Conservation (phyloP, 2,888 invertebrate species). For the Zygothrica quintamaculata region DNA sequence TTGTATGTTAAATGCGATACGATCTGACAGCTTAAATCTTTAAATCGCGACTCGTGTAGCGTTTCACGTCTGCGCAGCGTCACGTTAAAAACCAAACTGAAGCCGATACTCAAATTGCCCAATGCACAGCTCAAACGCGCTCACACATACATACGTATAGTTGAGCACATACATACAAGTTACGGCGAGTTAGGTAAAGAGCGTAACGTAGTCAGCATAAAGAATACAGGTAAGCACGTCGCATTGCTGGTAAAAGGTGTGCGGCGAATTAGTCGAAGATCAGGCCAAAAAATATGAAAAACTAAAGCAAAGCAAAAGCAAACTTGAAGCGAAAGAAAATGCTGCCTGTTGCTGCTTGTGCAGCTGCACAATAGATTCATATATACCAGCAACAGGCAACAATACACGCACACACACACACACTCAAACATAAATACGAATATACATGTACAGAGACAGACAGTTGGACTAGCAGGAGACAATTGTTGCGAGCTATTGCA, state of each 20-base stretch:
- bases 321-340: constrained; percentile 30
- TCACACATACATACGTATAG: constrained; percentile 7
- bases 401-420: constrained; percentile 16
- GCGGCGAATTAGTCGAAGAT: constrained; percentile 63
- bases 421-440: constrained; percentile 1
- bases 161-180: constrained; percentile 22
- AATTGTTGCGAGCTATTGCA: constrained; percentile 31
- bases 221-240: constrained; percentile 67
- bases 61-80: constrained; percentile 82
- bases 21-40: constrained; percentile 28
- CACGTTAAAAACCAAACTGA: constrained; percentile 82
- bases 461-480: constrained; percentile 42
- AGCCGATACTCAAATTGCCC: constrained; percentile 43
- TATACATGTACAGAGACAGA: constrained; percentile 9
- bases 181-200: constrained; percentile 39
- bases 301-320: constrained; percentile 60
- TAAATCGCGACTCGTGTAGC: constrained; percentile 18
- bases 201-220: constrained; percentile 32
- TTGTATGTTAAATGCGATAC: constrained; percentile 22
- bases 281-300: constrained; percentile 48
- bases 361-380: constrained; percentile 64
- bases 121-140: constrained; percentile 12
- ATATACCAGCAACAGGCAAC: constrained; percentile 34
- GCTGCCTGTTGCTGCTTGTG: constrained; percentile 52
- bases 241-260: constrained; percentile 56